Base-by-base conservation (phyloP, 2,888 invertebrate genomes). In the Hyles lineata region DNA sequence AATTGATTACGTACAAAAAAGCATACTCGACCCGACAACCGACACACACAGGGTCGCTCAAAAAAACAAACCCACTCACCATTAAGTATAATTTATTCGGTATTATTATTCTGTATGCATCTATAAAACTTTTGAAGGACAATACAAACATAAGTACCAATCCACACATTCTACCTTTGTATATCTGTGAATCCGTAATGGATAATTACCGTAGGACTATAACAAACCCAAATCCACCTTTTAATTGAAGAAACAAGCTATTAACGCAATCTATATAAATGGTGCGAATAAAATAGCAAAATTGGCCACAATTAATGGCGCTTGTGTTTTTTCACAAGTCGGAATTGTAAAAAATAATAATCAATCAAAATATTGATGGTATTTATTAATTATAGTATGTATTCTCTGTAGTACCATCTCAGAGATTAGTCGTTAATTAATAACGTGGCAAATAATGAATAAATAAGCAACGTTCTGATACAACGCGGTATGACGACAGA, bases 41-140 rank as follows among this genome's bases (percentile, higher is more conserved):
- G 43, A 80, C 75, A 77, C 81, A 86, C 83, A 43, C 83, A 83
- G 84, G 84, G 80, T 77, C 79, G 72, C 75, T 73, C 80, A 85
- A 90, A 91, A 88, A 90, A 88, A 84, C 83, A 83, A 85, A 82
- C 85, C 87, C 83, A 88, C 87, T 85, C 84, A 79, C 87, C 86
- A 90, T 90, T 88, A 90, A 83, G 85, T 83, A 86, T 91, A 92
- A 93, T 91, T 88, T 91, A 92, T 92, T 92, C 90, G 89, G 79
- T 80, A 85, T 88, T 87, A 87, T 87, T 89, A 89, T 88, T 88
- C 85, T 79, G 83, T 84, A 85, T 83, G 80, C 77, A 82, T 86
- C 85, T 85, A 84, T 85, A 85, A 87, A 86, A 80, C 76, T 84
- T 82, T 83, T 79, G 80, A 85, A 86, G 83, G 83, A 82, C 80